Evolutionary conservation across 2,888 invertebrate genomes (phyloP).

Genomic region (Diadegma fenestrale): DNA sequence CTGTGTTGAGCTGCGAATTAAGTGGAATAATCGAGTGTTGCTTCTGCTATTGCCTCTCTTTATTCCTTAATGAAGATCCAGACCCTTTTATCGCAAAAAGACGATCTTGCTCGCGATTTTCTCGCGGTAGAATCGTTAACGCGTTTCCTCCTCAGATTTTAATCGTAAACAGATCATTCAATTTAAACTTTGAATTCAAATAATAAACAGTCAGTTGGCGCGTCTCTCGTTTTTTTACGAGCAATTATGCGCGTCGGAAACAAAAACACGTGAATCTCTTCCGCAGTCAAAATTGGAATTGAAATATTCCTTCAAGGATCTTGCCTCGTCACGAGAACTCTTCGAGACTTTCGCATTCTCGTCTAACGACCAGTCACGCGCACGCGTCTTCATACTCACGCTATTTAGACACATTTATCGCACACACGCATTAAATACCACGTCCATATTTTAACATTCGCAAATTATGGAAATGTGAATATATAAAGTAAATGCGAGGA

Average conservation of each 20-base stretch:
- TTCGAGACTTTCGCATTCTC: neutral
- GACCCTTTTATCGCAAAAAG: slow-evolving; percentile 48
- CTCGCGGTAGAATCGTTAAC: slow-evolving; percentile 45
- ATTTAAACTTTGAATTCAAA: slow-evolving; percentile 6
- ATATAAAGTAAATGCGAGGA: slow-evolving; percentile 37
- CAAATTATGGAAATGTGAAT: slow-evolving; percentile 29
- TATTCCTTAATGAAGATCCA: slow-evolving; percentile 66
- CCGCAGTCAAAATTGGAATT: neutral
- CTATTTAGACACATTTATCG: slow-evolving; percentile 50
- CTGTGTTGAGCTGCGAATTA: slow-evolving; percentile 59
- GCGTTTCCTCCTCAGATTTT: slow-evolving; percentile 25
- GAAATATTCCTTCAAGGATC: slow-evolving; percentile 7
- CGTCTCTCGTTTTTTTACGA: neutral
- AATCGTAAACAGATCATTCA: slow-evolving; percentile 16
- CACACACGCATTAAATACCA: slow-evolving; percentile 27
- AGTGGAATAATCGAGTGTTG: slow-evolving; percentile 53
- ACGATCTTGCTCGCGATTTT: slow-evolving; percentile 46
- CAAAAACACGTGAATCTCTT: neutral
- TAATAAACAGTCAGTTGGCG: neutral
- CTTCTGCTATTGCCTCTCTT: slow-evolving; percentile 53
- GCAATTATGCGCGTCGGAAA: neutral
- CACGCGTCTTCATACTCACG: slow-evolving; percentile 44
- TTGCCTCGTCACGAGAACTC: neutral
- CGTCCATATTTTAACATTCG: slow-evolving; percentile 6
- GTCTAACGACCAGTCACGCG: slow-evolving; percentile 30